Conservation (phyloP, 1,140 invertebrate genomes). For the Mesaphorura yosii region DNA sequence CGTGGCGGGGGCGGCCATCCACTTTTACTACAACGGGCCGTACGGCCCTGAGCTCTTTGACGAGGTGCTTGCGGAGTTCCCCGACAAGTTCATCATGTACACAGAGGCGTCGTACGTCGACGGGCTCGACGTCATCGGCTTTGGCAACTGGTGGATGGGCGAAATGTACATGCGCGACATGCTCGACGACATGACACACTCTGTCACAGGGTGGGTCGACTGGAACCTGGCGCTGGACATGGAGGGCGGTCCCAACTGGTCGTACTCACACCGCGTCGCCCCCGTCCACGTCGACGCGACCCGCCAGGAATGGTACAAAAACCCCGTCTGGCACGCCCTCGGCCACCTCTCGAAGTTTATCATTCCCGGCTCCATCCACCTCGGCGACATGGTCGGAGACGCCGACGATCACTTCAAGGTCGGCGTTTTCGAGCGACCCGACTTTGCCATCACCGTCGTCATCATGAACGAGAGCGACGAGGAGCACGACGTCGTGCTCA, state of each 20-base stretch:
- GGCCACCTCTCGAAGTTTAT: conserved; percentile 77
- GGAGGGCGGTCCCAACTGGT: conserved; percentile 24
- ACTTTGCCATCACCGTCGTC: no score
- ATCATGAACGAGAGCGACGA: no score
- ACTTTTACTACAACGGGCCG: conserved; percentile 59
- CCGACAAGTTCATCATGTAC: conserved; percentile 58
- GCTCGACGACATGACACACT: conserved; percentile 58
- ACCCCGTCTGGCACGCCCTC: conserved; percentile 74
- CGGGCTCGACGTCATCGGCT: conserved; percentile 33
- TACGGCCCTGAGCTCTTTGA: conserved; percentile 44
- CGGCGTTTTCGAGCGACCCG: no score
- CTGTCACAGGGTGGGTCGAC: no score
- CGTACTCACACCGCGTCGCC: neutral
- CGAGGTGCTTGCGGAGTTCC: conserved; percentile 37
- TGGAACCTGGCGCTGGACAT: conserved; percentile 38
- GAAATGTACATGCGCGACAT: conserved; percentile 56
- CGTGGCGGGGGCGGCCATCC: conserved; percentile 63
- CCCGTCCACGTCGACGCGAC: conserved; percentile 17
- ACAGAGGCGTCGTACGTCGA: conserved; percentile 48
- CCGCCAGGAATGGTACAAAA: conserved; percentile 65
- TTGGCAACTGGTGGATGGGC: conserved; percentile 62
- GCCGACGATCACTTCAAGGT: no score
- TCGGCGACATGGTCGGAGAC: no score
- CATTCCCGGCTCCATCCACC: conserved; percentile 48
- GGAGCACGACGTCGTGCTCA: no score